phyloP scores from a whole-genome alignment of 2,888 invertebrate genomes.

The Anagyrus pseudococci region DNA sequence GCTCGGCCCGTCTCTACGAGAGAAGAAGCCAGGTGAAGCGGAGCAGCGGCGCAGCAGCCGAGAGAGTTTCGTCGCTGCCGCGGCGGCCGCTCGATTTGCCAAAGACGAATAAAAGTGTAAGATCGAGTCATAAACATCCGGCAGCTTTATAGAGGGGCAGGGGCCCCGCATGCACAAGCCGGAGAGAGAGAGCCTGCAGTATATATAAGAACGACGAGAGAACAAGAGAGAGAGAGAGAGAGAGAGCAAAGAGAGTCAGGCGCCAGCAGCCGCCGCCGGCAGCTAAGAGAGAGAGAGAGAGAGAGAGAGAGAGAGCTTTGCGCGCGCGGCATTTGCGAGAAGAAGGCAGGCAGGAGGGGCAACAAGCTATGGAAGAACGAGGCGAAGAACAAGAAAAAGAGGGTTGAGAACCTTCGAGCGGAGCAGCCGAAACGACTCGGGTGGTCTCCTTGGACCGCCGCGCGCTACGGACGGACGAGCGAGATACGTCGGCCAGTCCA shows the following conservation, averaged over 20 bases:
- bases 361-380: too few relatives aligned
- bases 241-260: slow-evolving; percentile 28
- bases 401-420: slow-evolving; percentile 56
- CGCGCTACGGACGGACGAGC: slow-evolving; percentile 58
- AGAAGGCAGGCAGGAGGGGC: slow-evolving; percentile 21
- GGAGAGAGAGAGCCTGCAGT: too few relatives aligned
- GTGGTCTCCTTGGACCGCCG: slow-evolving; percentile 57
- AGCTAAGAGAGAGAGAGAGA: slow-evolving; percentile 21
- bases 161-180: too few relatives aligned
- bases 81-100: too few relatives aligned
- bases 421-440: slow-evolving; percentile 51
- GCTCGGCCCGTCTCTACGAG: too few relatives aligned
- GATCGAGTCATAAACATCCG: slow-evolving; percentile 36
- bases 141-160: too few relatives aligned
- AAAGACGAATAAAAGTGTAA: too few relatives aligned
- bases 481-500: slow-evolving; percentile 55
- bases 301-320: slow-evolving; percentile 23
- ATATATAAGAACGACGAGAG: too few relatives aligned
- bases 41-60: too few relatives aligned
- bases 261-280: slow-evolving; percentile 23
- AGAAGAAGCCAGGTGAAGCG: too few relatives aligned
- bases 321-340: slow-evolving; percentile 25
- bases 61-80: too few relatives aligned
- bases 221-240: slow-evolving; percentile 31
- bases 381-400: too few relatives aligned